These are phyloP conservation scores for Elysia crispata DNA, from an alignment of 2,888 invertebrate genomes.

Conservation along the genomic window DNA sequence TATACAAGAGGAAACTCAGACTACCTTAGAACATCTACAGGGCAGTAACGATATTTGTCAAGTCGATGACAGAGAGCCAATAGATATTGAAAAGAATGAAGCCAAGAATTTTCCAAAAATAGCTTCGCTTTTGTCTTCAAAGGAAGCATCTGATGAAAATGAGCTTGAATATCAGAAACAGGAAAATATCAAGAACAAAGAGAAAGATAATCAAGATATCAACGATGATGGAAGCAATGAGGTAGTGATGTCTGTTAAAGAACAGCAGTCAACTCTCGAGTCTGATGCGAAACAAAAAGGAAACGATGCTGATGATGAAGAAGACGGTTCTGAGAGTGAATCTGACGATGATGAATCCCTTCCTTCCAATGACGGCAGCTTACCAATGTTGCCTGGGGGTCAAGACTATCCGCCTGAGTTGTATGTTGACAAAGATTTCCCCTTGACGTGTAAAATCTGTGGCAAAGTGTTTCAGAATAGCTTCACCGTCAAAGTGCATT, in stretches of 20 bases:
- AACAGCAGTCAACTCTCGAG: not conserved
- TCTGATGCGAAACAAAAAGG: not conserved
- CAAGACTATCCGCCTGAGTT: conserved; percentile 81
- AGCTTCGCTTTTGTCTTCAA: conserved; percentile 55
- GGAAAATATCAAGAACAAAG: not conserved
- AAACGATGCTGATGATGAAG: conserved; percentile 45
- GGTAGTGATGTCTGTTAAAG: conserved; percentile 23
- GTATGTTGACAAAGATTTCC: conserved; percentile 94
- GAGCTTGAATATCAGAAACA: not conserved
- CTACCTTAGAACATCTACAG: not conserved
- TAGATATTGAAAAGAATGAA: conserved; percentile 27
- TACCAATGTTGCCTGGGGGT: conserved; percentile 50
- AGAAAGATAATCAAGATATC: conserved; percentile 6
- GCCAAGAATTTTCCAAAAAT: conserved; percentile 60
- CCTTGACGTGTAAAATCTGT: conserved; percentile 92
- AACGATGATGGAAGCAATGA: conserved; percentile 20
- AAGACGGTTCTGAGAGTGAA: conserved; percentile 36
- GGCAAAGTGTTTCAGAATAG: conserved; percentile 95
- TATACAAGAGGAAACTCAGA: not conserved
- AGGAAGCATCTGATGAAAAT: conserved; percentile 18
- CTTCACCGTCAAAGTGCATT: conserved; percentile 95
- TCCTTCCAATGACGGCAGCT: conserved; percentile 48
- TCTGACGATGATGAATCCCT: conserved; percentile 45
- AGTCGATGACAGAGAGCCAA: not conserved
- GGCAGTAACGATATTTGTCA: not conserved